phyloP scores from a whole-genome alignment of 2,113 vertebrate genomes.

The Chascanopsetta lugubris region DNA sequence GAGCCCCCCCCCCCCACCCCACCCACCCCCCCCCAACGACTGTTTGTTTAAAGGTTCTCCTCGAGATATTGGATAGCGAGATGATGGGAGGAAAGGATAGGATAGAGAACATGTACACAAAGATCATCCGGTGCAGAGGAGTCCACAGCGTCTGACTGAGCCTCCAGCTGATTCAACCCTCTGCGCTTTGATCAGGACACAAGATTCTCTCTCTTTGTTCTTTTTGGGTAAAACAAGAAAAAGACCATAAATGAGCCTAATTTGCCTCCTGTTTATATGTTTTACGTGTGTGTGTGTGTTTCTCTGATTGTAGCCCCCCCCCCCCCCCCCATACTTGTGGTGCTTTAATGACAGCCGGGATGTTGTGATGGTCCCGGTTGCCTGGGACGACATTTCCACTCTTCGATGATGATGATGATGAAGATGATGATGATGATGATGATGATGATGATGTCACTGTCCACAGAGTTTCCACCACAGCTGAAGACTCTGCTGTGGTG shows the following conservation, averaged over 20 bases:
- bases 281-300: background rate
- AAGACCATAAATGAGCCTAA: background rate
- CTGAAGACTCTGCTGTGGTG: slow-evolving; percentile 36
- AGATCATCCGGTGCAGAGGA: background rate
- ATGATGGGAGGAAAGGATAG: slow-evolving; percentile 21
- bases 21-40: background rate
- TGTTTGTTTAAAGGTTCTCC: slow-evolving; percentile 52
- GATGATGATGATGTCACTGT: slow-evolving; percentile 68
- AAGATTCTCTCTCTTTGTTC: no score
- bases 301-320: background rate
- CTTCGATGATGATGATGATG: no score
- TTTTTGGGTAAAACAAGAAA: no score
- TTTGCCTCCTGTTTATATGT: slow-evolving; percentile 7
- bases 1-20: background rate
- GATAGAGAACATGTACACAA: slow-evolving; percentile 27
- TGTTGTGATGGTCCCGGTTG: slow-evolving; percentile 37
- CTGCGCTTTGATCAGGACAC: slow-evolving; percentile 19
- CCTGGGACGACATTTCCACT: slow-evolving; percentile 45
- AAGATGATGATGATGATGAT: no score
- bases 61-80: slow-evolving; percentile 25
- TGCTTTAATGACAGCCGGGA: slow-evolving; percentile 11
- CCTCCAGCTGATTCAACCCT: background rate
- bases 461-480: slow-evolving; percentile 61
- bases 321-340: background rate
- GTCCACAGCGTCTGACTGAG: slow-evolving; percentile 14